Base-by-base conservation (phyloP, 2,113 vertebrate genomes). In the Silurus asotus region DNA sequence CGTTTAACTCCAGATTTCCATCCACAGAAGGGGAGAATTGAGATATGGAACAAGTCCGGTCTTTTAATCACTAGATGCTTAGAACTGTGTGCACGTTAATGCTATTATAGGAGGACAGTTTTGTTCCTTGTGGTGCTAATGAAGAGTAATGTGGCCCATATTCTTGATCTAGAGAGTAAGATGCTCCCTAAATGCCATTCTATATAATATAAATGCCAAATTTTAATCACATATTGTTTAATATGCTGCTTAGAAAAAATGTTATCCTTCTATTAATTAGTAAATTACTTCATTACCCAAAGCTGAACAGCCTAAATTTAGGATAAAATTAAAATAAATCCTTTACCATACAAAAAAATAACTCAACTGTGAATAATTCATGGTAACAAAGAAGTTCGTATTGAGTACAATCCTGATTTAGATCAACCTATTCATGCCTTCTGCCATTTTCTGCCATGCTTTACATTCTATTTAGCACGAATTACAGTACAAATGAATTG, bases 401-500 rank as follows among this genome's bases (percentile, higher is more conserved):
- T 4, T 51, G 65, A 64, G 59, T 64, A 28, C 75, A 5, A 8
- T 4, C 0, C 58, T 65, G 17, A 75, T 76, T n/a, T 56, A 82
- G 28, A 74, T 45, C n/a, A 51, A 69, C 11, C 17, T 58, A 86
- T 53, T 49, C 6, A 14, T n/a, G 45, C 83, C 53, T 64, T 19
- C 37, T 58, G 23, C 19, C 78, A 56, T 74, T 58, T 76, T 53
- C 72, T 82, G 79, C 59, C 64, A 69, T 72, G n/a, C 28, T 58
- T 59, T 79, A 77, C 55, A 56, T 59, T 82, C 61, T 53, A 69
- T 82, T 59, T 69, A 64, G 51, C 20, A 20, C 8, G 0, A 61
- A 81, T 75, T 23, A 81, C 62, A 53, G 15, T 59, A 58, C n/a
- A 15, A 3, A 49, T 83, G 9, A 15, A 83, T 51, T 55, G 51